phyloP scores from a whole-genome alignment of 1,140 invertebrate genomes.

The Sitobion miscanthi region DNA sequence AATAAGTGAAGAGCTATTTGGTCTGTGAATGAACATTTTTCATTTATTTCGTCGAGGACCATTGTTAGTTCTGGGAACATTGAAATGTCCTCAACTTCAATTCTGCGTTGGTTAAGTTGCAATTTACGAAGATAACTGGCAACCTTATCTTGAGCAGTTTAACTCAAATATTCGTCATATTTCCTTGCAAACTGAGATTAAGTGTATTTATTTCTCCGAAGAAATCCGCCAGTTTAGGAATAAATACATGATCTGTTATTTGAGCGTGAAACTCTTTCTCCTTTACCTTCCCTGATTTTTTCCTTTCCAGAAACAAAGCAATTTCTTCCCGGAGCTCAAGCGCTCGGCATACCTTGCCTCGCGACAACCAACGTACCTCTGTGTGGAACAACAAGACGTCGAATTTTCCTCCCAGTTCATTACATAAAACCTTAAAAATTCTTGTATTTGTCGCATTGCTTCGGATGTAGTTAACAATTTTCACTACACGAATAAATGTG shows the following conservation, averaged over 20 bases:
- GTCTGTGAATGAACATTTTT: conserved; percentile 25
- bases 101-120: not conserved
- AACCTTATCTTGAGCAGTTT: not conserved
- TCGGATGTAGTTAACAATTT: conserved; percentile 37
- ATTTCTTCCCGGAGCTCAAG: not conserved
- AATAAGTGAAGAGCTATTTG: conserved; percentile 16
- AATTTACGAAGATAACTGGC: no score
- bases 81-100: not conserved
- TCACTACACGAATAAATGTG: conserved; percentile 30
- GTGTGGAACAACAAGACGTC: conserved; percentile 5
- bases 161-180: not conserved
- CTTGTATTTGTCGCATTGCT: conserved; percentile 40
- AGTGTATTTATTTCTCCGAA: no score
- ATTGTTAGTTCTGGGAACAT: conserved; percentile 18
- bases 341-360: not conserved
- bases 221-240: not conserved
- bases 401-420: not conserved
- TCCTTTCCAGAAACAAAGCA: not conserved
- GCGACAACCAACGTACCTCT: not conserved
- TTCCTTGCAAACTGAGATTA: not conserved
- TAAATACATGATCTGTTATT: not conserved
- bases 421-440: conserved; percentile 35
- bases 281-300: not conserved
- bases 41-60: conserved; percentile 5
- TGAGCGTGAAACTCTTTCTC: not conserved